Evolutionary conservation across 2,113 vertebrate genomes (phyloP).

Genomic region (Cebus imitator): DNA sequence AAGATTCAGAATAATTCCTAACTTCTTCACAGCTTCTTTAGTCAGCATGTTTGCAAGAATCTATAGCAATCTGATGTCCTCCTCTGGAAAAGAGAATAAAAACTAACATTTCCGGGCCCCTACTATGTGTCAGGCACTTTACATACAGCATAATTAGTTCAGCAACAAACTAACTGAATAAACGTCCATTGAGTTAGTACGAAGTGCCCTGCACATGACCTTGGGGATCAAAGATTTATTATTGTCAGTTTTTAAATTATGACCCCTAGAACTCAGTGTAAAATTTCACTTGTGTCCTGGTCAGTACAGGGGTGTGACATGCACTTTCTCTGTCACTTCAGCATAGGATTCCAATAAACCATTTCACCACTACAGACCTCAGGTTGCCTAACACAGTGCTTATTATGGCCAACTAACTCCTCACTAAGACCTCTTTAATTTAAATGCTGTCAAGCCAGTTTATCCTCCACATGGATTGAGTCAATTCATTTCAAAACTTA

Average conservation of each 20-base stretch:
- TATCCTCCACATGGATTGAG: background rate
- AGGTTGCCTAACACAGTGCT: background rate
- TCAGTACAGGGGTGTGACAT: background rate
- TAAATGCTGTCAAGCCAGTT: background rate
- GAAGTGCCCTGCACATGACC: background rate
- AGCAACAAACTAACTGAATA: background rate
- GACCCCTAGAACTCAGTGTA: background rate
- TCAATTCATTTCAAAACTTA: conserved; percentile 41
- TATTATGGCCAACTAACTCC: background rate
- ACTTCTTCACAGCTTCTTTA: background rate
- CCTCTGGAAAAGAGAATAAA: background rate
- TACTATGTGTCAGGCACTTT: background rate
- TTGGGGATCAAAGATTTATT: background rate
- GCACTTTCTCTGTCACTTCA: background rate
- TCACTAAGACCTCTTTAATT: background rate
- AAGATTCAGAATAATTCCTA: background rate
- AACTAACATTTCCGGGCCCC: background rate
- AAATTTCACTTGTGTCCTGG: background rate
- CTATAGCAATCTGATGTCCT: background rate
- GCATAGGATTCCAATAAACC: background rate
- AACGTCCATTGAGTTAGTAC: background rate
- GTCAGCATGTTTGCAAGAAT: background rate
- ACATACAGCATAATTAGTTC: background rate
- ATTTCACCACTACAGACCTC: background rate
- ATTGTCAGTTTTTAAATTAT: background rate